phyloP scores from a whole-genome alignment of 2,888 invertebrate genomes.

The Nemotelus pantherinus region DNA sequence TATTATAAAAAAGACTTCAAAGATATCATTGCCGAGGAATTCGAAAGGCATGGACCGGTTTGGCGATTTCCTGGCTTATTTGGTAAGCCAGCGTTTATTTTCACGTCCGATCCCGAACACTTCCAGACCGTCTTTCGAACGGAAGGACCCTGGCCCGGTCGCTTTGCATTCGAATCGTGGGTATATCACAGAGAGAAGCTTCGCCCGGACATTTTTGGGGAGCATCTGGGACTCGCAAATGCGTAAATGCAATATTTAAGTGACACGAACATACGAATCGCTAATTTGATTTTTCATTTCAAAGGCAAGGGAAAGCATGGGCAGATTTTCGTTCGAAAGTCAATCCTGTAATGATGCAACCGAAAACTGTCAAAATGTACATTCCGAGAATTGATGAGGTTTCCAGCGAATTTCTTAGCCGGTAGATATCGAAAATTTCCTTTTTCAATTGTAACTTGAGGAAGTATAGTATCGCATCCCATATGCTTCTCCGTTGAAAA shows the following conservation, averaged over 20 bases:
- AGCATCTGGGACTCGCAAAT: constrained; percentile 52
- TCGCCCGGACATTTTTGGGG: constrained; percentile 54
- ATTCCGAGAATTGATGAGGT: constrained; percentile 64
- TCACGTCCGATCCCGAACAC: constrained; percentile 65
- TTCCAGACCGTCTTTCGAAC: constrained; percentile 62
- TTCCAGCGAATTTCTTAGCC: constrained; percentile 55
- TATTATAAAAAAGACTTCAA: background rate
- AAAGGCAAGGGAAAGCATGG: constrained; percentile 74
- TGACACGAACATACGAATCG: background rate
- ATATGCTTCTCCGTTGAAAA: background rate
- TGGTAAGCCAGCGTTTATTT: constrained; percentile 55
- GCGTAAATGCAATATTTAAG: background rate
- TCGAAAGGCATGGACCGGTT: constrained; percentile 57
- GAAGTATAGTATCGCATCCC: background rate
- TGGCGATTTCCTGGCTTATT: constrained; percentile 59
- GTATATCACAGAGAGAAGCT: constrained; percentile 57
- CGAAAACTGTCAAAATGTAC: constrained; percentile 66
- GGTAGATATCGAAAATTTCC: constrained; percentile 57
- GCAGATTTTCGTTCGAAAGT: constrained; percentile 73
- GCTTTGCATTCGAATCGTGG: constrained; percentile 58
- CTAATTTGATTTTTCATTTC: constrained; percentile 60
- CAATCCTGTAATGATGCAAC: constrained; percentile 71
- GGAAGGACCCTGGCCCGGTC: constrained; percentile 61
- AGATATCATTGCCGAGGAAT: background rate
- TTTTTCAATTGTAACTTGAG: background rate